Percentiles rank a stretch among this genome's conserved stretches.
phyloP scores from a whole-genome alignment of 2,797 vertebrate species.

The Anabacerthia variegaticeps region DNA sequence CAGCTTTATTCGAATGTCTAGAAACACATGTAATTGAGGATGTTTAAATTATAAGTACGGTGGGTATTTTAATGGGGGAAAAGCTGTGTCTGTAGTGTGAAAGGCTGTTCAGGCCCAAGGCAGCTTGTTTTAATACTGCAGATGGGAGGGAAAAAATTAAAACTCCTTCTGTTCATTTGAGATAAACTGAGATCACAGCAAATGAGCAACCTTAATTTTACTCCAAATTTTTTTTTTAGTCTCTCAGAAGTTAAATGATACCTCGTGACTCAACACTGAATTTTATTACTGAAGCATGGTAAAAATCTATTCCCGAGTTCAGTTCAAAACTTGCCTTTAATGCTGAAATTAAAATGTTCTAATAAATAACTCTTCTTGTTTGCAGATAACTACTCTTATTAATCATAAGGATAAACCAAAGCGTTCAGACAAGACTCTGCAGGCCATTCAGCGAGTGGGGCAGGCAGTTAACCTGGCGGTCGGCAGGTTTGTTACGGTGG shows the following conservation, averaged over 20 bases:
- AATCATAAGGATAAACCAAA: slow-evolving; percentile 98
- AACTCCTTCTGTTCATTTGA: not conserved
- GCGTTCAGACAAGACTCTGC: slow-evolving; percentile 92
- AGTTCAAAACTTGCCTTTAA: not conserved
- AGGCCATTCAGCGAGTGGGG: slow-evolving; percentile 92
- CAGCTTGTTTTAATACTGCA: not conserved
- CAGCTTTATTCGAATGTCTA: not conserved
- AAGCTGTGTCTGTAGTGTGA: not conserved
- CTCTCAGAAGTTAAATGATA: not conserved
- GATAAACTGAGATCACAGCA: not conserved
- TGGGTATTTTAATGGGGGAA: not conserved
- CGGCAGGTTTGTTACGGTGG: slow-evolving; percentile 93
- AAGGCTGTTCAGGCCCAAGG: not conserved
- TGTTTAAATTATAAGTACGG: not conserved
- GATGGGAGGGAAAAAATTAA: not conserved
- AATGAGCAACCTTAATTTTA: not conserved
- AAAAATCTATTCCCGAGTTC: not conserved
- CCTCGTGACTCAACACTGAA: not conserved
- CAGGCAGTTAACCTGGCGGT: slow-evolving; percentile 94
- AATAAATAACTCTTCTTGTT: slow-evolving; percentile 42
- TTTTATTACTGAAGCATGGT: not conserved
- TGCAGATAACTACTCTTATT: slow-evolving; percentile 97
- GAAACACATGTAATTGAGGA: not conserved
- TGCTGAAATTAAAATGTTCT: not conserved
- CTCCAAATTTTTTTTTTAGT: not conserved